Base-by-base conservation (phyloP, 2,888 invertebrate species). In the Bedellia somnulentella region DNA sequence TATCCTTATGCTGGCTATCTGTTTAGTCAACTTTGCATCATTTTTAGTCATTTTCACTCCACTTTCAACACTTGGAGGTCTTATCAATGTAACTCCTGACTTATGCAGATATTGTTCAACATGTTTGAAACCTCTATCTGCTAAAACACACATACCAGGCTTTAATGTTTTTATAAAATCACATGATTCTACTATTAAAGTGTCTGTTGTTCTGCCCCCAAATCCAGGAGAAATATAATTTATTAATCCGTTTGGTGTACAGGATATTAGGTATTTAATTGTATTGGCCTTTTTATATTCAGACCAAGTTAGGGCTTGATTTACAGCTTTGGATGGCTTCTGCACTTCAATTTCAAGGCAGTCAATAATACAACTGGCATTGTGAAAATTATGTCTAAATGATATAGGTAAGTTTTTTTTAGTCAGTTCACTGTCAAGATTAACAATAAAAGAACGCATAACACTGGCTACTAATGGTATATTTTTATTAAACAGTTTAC, bases 101-200 rank as follows among this genome's bases (percentile, higher is more conserved):
- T 29, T n/a, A 8, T 11, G 10, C 10, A 33, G 15, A 18, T 29
- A 18, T 5, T 11, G 2, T 18, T 29, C 29, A 2, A 33, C 6
- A 13, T 33, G 25, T 13, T 33, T 33, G 16, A 33, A 33, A 2
- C 33, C 33, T 27, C 33, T 25, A 9, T 33, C 33, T 13, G 30
- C 33, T 16, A 33, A 17, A 1, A 33, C 18, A 17, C 15, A 21
- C 29, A 18, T 22, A 10, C 17, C 16, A 4, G 11, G 15, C 22
- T 24, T 12, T 14, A 33, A 26, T n/a, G 14, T 9, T 2, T 30
- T 21, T 23, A 27, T 1, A 27, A 33, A 33, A 5, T 30, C 17
- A 12, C 27, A 26, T 9, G 22, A n/a, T 30, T 33, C 33, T 1
- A 33, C 15, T 5, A 33, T 2, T 2, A 16, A 15, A 3, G 12